These are phyloP conservation scores for Heliconius sara DNA, from an alignment of 2,888 invertebrate species.

Conservation along the genomic window DNA sequence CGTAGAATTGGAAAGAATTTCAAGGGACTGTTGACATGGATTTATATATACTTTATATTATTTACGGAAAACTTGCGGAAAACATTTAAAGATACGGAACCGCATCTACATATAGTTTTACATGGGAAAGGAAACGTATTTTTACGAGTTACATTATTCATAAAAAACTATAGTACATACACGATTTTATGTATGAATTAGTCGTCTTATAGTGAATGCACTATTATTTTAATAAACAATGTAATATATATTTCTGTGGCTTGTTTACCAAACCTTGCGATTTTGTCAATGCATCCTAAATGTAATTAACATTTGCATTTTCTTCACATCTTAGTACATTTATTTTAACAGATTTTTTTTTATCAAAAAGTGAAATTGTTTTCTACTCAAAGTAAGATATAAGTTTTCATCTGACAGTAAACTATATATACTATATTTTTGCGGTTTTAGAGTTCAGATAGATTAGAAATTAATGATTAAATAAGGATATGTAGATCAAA, in stretches of 20 bases:
- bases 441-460: too few relatives aligned
- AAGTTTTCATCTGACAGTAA: too few relatives aligned
- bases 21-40: background rate
- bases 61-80: background rate
- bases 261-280: background rate
- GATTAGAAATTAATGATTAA: background rate
- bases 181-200: background rate
- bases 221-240: background rate
- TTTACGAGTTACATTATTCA: background rate
- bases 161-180: too few relatives aligned
- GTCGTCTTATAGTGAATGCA: background rate
- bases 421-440: too few relatives aligned
- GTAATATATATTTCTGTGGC: background rate
- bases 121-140: background rate
- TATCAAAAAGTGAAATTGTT: too few relatives aligned
- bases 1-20: background rate
- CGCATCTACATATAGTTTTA: background rate
- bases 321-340: too few relatives aligned
- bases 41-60: background rate
- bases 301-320: too few relatives aligned
- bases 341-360: too few relatives aligned
- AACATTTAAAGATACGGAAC: background rate
- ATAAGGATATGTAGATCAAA: background rate
- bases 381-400: too few relatives aligned
- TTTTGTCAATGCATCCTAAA: background rate